Evolutionary conservation across 2,797 vertebrate genomes (phyloP).

Genomic region (Channa striata): DNA sequence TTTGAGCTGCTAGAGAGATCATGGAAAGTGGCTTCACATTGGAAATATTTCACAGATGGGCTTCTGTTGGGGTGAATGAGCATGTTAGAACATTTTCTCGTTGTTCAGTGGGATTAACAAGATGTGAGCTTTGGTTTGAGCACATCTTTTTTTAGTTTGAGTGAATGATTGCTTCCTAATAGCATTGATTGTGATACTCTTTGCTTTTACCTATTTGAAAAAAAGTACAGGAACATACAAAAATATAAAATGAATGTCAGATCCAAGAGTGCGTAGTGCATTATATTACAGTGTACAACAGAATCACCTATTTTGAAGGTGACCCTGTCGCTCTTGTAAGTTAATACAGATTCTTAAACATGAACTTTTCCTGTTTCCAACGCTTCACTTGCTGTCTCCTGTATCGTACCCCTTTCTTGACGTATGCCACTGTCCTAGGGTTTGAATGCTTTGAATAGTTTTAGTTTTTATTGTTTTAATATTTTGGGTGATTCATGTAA

Average conservation of each 20-base stretch:
- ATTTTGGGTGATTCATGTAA: too few relatives aligned
- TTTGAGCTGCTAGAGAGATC: slow-evolving; percentile 54
- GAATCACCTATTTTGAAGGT: too few relatives aligned
- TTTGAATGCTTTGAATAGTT: too few relatives aligned
- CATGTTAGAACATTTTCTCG: slow-evolving; percentile 27
- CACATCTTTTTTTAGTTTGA: too few relatives aligned
- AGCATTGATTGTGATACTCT: neutral
- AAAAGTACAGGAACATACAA: neutral
- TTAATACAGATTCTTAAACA: too few relatives aligned
- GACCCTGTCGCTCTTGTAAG: too few relatives aligned
- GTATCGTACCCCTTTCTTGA: too few relatives aligned
- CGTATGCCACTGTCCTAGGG: too few relatives aligned
- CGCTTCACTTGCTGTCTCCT: too few relatives aligned
- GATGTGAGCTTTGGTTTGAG: too few relatives aligned
- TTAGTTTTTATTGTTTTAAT: too few relatives aligned
- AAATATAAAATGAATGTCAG: slow-evolving; percentile 9
- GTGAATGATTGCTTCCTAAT: slow-evolving; percentile 12
- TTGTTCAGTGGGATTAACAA: slow-evolving; percentile 22
- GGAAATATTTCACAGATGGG: slow-evolving; percentile 71
- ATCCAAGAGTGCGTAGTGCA: neutral
- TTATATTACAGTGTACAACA: neutral
- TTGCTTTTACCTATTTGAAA: neutral
- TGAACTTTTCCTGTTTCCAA: too few relatives aligned
- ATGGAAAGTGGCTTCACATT: slow-evolving; percentile 60
- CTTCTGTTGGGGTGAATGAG: slow-evolving; percentile 34